Base-by-base conservation (phyloP, 2,888 invertebrate species). In the Phania funesta region DNA sequence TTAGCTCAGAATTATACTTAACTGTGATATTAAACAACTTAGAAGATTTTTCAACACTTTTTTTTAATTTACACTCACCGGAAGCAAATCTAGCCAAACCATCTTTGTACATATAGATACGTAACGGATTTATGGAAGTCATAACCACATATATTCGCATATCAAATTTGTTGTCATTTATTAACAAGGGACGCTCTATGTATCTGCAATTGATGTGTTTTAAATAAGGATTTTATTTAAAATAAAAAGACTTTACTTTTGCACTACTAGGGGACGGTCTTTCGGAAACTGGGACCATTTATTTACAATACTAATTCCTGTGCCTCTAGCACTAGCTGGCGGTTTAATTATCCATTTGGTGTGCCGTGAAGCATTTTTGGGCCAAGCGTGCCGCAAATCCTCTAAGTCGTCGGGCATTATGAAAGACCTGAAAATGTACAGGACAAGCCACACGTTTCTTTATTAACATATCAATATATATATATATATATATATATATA, bases 291-390 rank as follows among this genome's bases (percentile, higher is more conserved):
- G 98, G 0, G 95, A 94, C 96, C 98, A 98, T 85, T 96, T 96
- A 87, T 97, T 96, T 4, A 99, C 96, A 24, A 99, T 98, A 87
- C 95, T 95, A 86, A 99, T 99, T 7, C 99, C 99, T 0, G 96
- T 96, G 5, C 99, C 99, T 50, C 99, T 93, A 0, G 99, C 99
- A 58, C 98, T 98, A 0, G 99, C 99, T 0, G 99, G 99, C 62
- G 99, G 99, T 90, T 99, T 99, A 5, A 99, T 95, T 87, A 99
- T 99, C 97, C 99, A 98, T 89, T 94, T 96, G 86, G 96, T 96
- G 85, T 95, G 94, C 83, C 93, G 94, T 0, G 95, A 94, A 0
- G 94, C 93, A 83, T 93, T 92, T 86, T 95, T 95, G 65, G 97
- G 96, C 97, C 99, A 98, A 4, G 95, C 95, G 80, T 96, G 94